Evolutionary conservation across 2,797 vertebrate genomes (phyloP).

Genomic region (Labeo calbasu): DNA sequence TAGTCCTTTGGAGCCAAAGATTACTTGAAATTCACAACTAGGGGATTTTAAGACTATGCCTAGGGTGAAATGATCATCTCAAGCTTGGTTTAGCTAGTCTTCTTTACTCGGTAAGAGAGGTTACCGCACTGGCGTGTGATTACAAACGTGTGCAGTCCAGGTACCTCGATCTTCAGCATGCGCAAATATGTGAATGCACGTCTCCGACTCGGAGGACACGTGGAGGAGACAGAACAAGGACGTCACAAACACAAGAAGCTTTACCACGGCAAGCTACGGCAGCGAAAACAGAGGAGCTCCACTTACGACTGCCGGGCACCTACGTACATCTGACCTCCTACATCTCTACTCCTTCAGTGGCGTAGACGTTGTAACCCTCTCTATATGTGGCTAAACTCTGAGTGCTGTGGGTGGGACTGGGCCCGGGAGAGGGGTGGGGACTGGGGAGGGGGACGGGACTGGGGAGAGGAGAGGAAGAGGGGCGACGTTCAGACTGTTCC

Average conservation of each 20-base stretch:
- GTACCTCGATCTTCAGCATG: conserved; percentile 43
- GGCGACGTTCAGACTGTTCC: conserved; percentile 87
- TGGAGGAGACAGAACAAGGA: conserved; percentile 56
- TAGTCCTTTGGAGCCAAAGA: conserved; percentile 43
- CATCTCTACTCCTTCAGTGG: conserved; percentile 99
- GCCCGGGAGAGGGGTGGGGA: conserved; percentile 86
- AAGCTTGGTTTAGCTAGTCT: conserved; percentile 4
- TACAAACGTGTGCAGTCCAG: conserved; percentile 34
- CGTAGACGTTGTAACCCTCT: conserved; percentile 99
- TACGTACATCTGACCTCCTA: conserved; percentile 84
- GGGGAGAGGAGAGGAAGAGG: conserved; percentile 86
- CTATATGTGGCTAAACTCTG: conserved; percentile 99
- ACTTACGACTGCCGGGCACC: conserved; percentile 60
- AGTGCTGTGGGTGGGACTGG: conserved; percentile 99
- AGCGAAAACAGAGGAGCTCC: conserved; percentile 59
- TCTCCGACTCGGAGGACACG: conserved; percentile 53
- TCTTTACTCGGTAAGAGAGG: neutral
- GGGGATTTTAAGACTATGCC: conserved; percentile 18
- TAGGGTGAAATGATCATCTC: conserved; percentile 13
- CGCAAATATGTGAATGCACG: conserved; percentile 50
- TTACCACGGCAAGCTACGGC: conserved; percentile 62
- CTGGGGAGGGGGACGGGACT: conserved; percentile 87
- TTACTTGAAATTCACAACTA: conserved; percentile 38
- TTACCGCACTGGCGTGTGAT: conserved; percentile 10
- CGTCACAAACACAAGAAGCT: conserved; percentile 64